A percentile compares a stretch with the other conserved stretches of the same genome.
These are phyloP conservation scores for Ganaspis brasiliensis DNA, from an alignment of 2,888 invertebrate species.

Conservation along the genomic window DNA sequence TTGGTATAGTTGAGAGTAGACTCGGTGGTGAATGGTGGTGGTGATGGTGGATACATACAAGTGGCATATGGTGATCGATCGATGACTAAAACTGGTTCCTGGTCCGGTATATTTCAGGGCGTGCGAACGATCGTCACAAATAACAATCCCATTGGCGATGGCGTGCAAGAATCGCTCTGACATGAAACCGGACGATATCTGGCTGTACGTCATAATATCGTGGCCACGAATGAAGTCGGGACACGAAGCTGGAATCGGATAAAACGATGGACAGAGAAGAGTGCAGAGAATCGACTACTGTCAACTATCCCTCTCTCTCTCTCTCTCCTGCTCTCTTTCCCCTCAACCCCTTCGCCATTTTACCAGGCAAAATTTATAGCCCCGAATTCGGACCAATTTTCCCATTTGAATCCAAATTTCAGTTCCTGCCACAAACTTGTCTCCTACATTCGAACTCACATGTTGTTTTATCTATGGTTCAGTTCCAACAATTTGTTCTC, in stretches of 20 bases:
- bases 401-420: conserved; percentile 37
- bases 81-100: background rate
- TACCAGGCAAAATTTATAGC: conserved; percentile 30
- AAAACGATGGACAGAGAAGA: conserved; percentile 32
- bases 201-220: conserved; percentile 58
- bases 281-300: conserved; percentile 13
- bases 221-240: conserved; percentile 58
- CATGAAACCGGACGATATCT: conserved; percentile 53
- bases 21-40: background rate
- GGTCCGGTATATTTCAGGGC: conserved; percentile 2
- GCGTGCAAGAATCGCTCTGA: conserved; percentile 54
- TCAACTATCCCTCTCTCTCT: conserved; percentile 27
- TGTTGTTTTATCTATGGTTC: conserved; percentile 22
- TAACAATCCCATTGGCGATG: conserved; percentile 55
- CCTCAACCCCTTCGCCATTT: conserved; percentile 46
- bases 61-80: conserved; percentile 23
- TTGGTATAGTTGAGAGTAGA: background rate
- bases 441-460: background rate
- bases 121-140: conserved; percentile 58
- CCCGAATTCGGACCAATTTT: conserved; percentile 34
- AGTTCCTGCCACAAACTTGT: conserved; percentile 24
- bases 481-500: conserved; percentile 6
- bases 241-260: conserved; percentile 22
- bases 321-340: conserved; percentile 49
- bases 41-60: conserved; percentile 1